Conservation (phyloP, 2,888 invertebrate species). For the Drosophila quasianomalipes region DNA sequence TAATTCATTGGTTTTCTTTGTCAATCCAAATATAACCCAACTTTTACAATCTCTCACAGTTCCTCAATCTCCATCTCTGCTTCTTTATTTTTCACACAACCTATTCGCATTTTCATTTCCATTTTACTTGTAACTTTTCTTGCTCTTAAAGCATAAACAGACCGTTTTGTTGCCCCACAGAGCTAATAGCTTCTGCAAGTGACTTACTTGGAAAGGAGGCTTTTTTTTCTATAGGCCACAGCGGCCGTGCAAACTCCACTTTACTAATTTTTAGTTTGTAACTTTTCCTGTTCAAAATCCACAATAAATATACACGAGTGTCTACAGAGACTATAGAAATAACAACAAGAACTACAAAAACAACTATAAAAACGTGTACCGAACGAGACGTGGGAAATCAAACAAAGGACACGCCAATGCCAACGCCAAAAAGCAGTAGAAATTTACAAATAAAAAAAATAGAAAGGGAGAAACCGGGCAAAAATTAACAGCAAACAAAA, state of each 20-base stretch:
- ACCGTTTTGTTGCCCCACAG: constrained; percentile 5
- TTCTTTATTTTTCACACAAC: background rate
- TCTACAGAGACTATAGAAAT: constrained; percentile 59
- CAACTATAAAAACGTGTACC: constrained; percentile 52
- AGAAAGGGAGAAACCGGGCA: constrained; percentile 28
- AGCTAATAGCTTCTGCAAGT: constrained; percentile 66
- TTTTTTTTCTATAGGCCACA: constrained; percentile 48
- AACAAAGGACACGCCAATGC: constrained; percentile 64
- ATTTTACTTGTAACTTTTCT: no score
- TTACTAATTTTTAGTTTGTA: constrained; percentile 75
- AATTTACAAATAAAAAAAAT: constrained; percentile 22
- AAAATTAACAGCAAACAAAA: constrained; percentile 77
- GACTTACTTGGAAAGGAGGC: constrained; percentile 62
- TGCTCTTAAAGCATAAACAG: background rate
- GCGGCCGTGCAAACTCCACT: constrained; percentile 44
- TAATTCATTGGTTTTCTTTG: background rate
- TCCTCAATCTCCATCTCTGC: no score
- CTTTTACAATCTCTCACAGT: background rate
- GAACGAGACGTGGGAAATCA: constrained; percentile 71
- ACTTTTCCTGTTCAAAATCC: constrained; percentile 70
- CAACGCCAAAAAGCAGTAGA: constrained; percentile 32
- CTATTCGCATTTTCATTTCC: background rate
- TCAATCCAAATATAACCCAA: background rate
- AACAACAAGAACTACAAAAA: constrained; percentile 26
- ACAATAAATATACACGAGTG: constrained; percentile 69